Conservation (phyloP, 2,113 vertebrate genomes). For the Platanista minor region DNA sequence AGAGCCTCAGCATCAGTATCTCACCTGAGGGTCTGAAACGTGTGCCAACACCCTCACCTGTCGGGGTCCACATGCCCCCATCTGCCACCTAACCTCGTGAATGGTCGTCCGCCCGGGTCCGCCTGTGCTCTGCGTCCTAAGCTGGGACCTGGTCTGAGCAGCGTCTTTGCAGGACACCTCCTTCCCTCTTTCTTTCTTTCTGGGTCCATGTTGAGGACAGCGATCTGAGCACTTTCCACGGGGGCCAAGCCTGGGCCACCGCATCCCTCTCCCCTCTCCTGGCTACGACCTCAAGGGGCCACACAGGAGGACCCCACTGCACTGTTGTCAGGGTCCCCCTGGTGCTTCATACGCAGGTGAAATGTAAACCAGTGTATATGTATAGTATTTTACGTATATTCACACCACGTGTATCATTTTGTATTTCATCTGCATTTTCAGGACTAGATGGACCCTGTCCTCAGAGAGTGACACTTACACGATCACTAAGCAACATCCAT, state of each 20-base stretch:
- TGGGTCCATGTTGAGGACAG: rapidly evolving
- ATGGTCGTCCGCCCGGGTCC: background rate
- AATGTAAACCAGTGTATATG: too few relatives aligned
- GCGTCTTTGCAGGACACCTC: rapidly evolving
- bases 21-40: too few relatives aligned
- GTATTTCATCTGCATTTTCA: too few relatives aligned
- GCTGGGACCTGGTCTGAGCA: rapidly evolving
- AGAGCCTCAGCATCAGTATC: too few relatives aligned
- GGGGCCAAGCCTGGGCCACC: background rate
- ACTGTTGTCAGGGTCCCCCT: too few relatives aligned
- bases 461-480: too few relatives aligned
- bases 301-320: rapidly evolving
- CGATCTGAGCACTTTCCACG: background rate
- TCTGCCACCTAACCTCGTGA: background rate
- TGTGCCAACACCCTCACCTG: background rate
- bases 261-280: too few relatives aligned
- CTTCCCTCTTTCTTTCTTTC: background rate
- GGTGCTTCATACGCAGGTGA: rapidly evolving
- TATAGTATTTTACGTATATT: rapidly evolving
- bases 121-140: rapidly evolving
- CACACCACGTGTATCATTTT: too few relatives aligned
- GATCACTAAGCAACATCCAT: background rate
- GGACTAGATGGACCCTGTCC: too few relatives aligned
- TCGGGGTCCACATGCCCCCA: background rate
- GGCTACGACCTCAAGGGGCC: background rate